Conservation (phyloP, 2,113 vertebrate species). For the Ophthalmolycus amberensis region DNA sequence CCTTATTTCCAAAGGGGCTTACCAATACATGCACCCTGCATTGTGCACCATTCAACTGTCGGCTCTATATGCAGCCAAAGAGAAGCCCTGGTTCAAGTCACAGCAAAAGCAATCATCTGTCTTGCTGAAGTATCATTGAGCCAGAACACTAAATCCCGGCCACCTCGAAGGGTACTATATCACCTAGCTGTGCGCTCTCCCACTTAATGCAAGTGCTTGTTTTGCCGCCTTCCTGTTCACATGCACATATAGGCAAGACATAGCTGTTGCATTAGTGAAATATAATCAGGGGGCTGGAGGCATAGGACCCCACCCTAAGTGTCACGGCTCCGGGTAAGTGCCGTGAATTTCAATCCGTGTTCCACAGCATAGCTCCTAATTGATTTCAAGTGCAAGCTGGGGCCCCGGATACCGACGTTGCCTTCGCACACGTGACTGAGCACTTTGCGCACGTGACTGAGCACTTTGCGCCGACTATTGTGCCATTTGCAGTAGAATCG, state of each 20-base stretch:
- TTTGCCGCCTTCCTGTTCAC: background rate
- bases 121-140: conserved; percentile 13
- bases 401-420: background rate
- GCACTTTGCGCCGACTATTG: background rate
- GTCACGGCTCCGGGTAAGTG: conserved; percentile 7
- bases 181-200: background rate
- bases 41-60: background rate
- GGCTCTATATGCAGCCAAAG: background rate
- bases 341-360: conserved; percentile 3
- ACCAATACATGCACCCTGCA: conserved; percentile 11
- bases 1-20: conserved; percentile 1
- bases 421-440: conserved; percentile 2
- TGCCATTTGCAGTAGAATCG: background rate
- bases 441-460: conserved; percentile 1
- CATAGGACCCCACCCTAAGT: background rate
- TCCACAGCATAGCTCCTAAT: background rate
- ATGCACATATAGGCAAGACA: background rate
- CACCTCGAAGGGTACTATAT: background rate
- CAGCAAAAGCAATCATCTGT: conserved; percentile 1
- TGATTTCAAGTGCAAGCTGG: background rate
- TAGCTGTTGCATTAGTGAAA: conserved; percentile 1
- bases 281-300: conserved; percentile 2
- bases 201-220: background rate
- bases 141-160: background rate
- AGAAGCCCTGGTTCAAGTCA: background rate